These are phyloP conservation scores for Glomeris maerens DNA, from an alignment of 1,140 invertebrate species.

Conservation along the genomic window DNA sequence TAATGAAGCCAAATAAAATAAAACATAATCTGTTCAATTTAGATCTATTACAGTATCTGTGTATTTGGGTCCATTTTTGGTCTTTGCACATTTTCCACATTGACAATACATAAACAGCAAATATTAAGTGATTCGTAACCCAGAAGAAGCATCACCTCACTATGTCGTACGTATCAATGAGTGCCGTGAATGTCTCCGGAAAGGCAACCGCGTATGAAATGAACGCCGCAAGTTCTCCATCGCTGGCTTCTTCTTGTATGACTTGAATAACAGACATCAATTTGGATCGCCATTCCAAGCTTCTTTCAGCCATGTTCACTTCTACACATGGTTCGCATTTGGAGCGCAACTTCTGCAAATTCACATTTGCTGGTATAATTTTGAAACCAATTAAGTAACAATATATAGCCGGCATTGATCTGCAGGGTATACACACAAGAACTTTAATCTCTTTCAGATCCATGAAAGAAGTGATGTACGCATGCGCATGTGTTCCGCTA, in stretches of 20 bases:
- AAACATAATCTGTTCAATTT: too few species aligned
- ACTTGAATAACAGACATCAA: conserved; percentile 54
- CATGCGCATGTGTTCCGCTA: conserved; percentile 93
- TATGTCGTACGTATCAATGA: conserved; percentile 98
- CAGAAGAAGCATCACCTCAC: conserved; percentile 62
- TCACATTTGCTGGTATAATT: too few species aligned
- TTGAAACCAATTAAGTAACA: background rate
- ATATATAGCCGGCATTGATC: background rate
- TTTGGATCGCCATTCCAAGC: conserved; percentile 52
- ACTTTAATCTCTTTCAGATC: conserved; percentile 53
- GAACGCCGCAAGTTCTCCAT: conserved; percentile 85
- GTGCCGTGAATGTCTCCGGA: conserved; percentile 83
- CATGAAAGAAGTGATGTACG: conserved; percentile 93
- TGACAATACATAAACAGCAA: too few species aligned
- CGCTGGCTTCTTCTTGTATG: conserved; percentile 61
- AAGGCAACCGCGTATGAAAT: conserved; percentile 93
- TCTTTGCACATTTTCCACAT: too few species aligned
- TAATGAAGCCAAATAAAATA: conserved; percentile 18
- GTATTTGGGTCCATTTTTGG: too few species aligned
- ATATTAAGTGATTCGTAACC: too few species aligned
- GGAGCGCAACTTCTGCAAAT: conserved; percentile 44
- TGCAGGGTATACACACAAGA: conserved; percentile 30
- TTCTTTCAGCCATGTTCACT: conserved; percentile 52
- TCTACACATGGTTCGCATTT: conserved; percentile 43
- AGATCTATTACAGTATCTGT: too few species aligned